Percentiles rank a stretch among this genome's conserved stretches.
Conservation (phyloP, 2,888 invertebrate genomes). For the Calameuta idolon region DNA sequence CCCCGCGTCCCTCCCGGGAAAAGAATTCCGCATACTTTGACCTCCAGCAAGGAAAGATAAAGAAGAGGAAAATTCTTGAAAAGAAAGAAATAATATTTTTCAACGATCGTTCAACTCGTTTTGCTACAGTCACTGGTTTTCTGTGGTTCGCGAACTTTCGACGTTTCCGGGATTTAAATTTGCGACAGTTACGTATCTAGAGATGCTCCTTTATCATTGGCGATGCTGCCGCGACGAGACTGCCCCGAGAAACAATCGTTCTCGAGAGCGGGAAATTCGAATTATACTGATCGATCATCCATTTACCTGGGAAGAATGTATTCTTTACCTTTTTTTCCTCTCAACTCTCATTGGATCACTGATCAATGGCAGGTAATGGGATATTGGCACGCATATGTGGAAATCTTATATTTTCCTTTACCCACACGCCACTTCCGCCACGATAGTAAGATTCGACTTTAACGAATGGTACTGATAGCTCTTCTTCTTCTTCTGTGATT, state of each 20-base stretch:
- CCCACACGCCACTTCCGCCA: neutral
- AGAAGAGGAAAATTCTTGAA: neutral
- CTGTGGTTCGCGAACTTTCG: neutral
- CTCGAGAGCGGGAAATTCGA: neutral
- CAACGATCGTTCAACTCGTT: neutral
- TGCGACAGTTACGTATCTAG: neutral
- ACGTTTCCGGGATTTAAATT: neutral
- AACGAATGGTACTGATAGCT: neutral
- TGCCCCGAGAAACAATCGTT: neutral
- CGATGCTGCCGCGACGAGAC: neutral
- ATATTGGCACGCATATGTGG: neutral
- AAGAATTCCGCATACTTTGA: neutral
- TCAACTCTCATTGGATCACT: neutral
- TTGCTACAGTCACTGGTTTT: neutral
- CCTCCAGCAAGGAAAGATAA: neutral
- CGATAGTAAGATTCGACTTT: neutral
- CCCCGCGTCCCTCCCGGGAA: neutral
- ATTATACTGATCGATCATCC: neutral
- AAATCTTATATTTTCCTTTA: neutral
- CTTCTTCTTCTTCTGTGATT: neutral
- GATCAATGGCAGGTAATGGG: neutral
- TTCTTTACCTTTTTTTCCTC: neutral
- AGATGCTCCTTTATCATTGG: neutral
- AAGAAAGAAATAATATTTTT: neutral
- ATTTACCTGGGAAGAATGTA: neutral